Evolutionary conservation across 2,797 vertebrate genomes (phyloP).

Genomic region (Hephaestus fuliginosus): DNA sequence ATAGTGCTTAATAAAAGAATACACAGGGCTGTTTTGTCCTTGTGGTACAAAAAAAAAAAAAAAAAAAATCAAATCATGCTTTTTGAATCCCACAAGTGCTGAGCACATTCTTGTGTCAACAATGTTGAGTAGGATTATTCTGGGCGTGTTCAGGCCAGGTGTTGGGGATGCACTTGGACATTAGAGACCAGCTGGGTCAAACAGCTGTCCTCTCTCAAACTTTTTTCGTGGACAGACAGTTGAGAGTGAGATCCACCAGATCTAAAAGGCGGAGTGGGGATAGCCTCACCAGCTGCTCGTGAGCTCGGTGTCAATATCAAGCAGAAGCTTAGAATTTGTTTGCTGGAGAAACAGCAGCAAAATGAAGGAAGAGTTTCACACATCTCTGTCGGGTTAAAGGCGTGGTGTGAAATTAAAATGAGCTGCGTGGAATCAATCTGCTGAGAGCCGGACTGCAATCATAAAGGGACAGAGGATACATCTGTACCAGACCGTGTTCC

Average conservation of each 20-base stretch:
- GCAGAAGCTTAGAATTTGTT: conserved; percentile 52
- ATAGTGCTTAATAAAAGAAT: conserved; percentile 7
- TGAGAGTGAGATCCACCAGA: conserved; percentile 20
- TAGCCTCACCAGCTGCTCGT: conserved; percentile 53
- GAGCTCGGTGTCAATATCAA: conserved; percentile 43
- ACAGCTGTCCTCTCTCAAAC: conserved; percentile 68
- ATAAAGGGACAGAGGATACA: conserved; percentile 42
- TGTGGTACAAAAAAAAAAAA: background rate
- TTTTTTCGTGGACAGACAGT: conserved; percentile 23
- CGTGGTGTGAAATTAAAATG: conserved; percentile 57
- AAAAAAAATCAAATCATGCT: background rate
- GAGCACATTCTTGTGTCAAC: conserved; percentile 39
- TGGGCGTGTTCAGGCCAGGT: conserved; percentile 60
- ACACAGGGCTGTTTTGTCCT: background rate
- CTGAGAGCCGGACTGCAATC: conserved; percentile 38
- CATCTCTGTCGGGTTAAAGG: conserved; percentile 28
- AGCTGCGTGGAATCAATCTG: conserved; percentile 42
- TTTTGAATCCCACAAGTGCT: conserved; percentile 6
- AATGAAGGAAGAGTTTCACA: conserved; percentile 27
- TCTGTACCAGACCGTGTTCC: conserved; percentile 53
- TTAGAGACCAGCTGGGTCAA: conserved; percentile 51
- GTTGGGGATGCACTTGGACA: conserved; percentile 39
- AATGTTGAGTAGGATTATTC: conserved; percentile 17
- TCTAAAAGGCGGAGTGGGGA: conserved; percentile 24
- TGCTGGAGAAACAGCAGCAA: conserved; percentile 35